phyloP scores from a whole-genome alignment of 2,888 invertebrate genomes.

The Acanthoscelides obtectus region DNA sequence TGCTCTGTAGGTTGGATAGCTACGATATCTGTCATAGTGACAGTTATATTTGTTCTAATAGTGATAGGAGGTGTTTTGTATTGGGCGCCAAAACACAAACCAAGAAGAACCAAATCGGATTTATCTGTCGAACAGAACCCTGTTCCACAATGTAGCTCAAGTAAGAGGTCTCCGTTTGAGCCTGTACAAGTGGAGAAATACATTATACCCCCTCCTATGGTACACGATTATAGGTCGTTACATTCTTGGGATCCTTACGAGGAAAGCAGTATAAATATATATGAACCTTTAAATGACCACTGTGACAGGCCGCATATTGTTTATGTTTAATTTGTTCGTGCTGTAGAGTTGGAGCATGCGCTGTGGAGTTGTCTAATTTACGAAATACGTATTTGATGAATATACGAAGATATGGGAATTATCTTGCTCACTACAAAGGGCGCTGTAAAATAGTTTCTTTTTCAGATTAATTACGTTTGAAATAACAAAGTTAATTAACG shows the following conservation, averaged over 20 bases:
- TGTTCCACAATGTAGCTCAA: conserved; percentile 21
- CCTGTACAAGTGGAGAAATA: conserved; percentile 38
- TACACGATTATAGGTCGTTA: conserved; percentile 42
- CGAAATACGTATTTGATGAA: too few relatives aligned
- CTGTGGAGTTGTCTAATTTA: background rate
- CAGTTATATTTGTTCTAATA: conserved; percentile 35
- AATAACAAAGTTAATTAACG: too few relatives aligned
- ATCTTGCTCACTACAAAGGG: too few relatives aligned
- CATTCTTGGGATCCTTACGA: conserved; percentile 43
- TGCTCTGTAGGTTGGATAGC: conserved; percentile 61
- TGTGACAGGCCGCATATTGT: conserved; percentile 49
- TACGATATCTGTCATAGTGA: conserved; percentile 52
- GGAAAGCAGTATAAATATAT: conserved; percentile 35
- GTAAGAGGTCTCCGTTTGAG: conserved; percentile 31
- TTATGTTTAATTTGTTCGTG: conserved; percentile 48
- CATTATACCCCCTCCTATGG: conserved; percentile 38
- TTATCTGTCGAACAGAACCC: conserved; percentile 24
- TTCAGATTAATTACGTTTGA: too few relatives aligned
- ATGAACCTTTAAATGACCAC: conserved; percentile 45
- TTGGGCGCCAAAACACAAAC: conserved; percentile 37
- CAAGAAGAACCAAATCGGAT: conserved; percentile 32
- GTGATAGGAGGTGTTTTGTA: conserved; percentile 38
- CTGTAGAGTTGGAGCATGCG: background rate
- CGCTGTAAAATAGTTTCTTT: too few relatives aligned
- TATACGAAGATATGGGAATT: too few relatives aligned